Conservation (phyloP, 2,888 invertebrate genomes). For the Enoplolaimus lenunculus region DNA sequence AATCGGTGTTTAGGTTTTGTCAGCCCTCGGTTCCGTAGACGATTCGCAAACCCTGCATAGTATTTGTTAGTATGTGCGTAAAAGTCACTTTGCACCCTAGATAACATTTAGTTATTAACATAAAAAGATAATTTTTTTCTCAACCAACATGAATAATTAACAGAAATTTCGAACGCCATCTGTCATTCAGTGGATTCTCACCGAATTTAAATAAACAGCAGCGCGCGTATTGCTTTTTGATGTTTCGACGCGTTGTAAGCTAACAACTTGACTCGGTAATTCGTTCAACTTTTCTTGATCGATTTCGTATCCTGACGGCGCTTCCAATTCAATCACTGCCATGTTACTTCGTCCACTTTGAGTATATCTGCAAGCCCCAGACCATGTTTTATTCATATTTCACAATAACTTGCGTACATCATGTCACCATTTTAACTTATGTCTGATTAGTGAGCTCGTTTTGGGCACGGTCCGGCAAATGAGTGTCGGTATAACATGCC, state of each 20-base stretch:
- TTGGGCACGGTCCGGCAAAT: neutral
- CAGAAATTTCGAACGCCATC: neutral
- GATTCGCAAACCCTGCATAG: no score
- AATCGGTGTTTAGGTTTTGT: neutral
- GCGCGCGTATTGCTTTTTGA: conserved; percentile 42
- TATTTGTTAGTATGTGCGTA: no score
- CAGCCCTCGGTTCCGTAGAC: neutral
- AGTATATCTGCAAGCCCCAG: conserved; percentile 32
- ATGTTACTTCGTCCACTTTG: conserved; percentile 40
- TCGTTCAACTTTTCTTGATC: conserved; percentile 33
- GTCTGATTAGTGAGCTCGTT: neutral
- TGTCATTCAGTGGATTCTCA: conserved; percentile 29
- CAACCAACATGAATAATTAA: neutral
- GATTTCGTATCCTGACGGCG: conserved; percentile 38
- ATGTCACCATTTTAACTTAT: neutral
- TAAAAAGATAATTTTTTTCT: neutral
- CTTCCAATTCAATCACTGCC: conserved; percentile 43
- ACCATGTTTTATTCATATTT: conserved; percentile 10
- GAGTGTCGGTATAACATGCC: neutral
- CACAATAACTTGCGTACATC: no score
- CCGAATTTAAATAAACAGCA: conserved; percentile 45
- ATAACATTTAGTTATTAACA: no score
- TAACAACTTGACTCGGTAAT: conserved; percentile 30
- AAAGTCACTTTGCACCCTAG: no score
- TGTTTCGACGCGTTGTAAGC: conserved; percentile 40